Evolutionary conservation across 2,797 vertebrate genomes (phyloP), one percentile per base, ranked within the genome.

Genomic region (Champsocephalus esox): DNA sequence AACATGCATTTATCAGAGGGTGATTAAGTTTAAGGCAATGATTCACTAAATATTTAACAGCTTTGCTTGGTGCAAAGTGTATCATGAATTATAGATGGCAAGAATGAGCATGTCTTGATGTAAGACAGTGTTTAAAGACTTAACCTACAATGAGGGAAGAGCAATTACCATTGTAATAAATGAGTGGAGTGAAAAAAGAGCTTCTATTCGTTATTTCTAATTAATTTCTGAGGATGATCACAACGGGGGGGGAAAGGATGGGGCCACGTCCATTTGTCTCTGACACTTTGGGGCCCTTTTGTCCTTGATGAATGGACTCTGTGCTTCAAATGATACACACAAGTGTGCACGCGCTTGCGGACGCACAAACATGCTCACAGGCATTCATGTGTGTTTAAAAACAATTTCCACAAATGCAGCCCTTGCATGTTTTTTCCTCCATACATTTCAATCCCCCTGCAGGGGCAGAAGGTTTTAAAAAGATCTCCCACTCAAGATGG

Each of bases 1-100:
- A 92, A 94, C 83, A 88, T 88, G 92, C 91, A 92, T 94, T 94
- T 94, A 94, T 94, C 92, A 92, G 86, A 92, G 93, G 90, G 92
- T 95, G 94, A 95, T 95, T 95, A 95, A 94, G 92, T 95, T 95
- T 94, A 92, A 92, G 90, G 93, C 93, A 91, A 94, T 95, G 93
- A 95, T 92, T 95, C 93, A 94, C 95, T 96, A 95, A 95, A 96
- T 96, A 95, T 96, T 96, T 95, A 96, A 96, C 93, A 95, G 94
- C 94, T 95, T 95, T 95, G 94, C 94, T 94, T 95, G 92, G 93
- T 95, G 93, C 94, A 96, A 95, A 95, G 94, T 95, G 94, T 95
- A 95, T 94, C 92, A 95, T 96, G 93, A 95, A 95, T 95, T 94
- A 96, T 95, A 95, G 89, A 95, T 96, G 87, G 86, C 84, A 80